Evolutionary conservation across 2,113 vertebrate genomes (phyloP).

Genomic region (Noctilio leporinus): DNA sequence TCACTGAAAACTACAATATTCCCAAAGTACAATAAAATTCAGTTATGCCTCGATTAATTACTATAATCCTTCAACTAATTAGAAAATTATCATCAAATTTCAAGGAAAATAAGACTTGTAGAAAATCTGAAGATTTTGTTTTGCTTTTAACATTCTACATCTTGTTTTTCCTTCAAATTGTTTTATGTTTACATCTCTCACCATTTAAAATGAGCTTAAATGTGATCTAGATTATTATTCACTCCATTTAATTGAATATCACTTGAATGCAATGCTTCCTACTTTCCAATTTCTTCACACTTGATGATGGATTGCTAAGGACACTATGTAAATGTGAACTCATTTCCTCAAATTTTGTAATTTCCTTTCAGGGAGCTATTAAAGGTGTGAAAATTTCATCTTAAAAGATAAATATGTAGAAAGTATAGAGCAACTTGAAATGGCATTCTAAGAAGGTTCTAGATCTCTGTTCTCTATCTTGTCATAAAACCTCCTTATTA

Average conservation of each 20-base stretch:
- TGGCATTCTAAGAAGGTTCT: background rate
- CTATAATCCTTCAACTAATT: background rate
- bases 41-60: background rate
- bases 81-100: background rate
- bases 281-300: conserved; percentile 39
- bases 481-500: background rate
- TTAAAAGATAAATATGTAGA: conserved; percentile 33
- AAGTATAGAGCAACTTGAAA: background rate
- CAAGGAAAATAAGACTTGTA: background rate
- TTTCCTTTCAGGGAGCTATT: conserved; percentile 15
- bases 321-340: conserved; percentile 6
- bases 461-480: background rate
- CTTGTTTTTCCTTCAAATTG: background rate
- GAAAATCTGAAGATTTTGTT: background rate
- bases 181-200: background rate
- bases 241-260: conserved; percentile 26
- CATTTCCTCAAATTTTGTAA: conserved; percentile 45
- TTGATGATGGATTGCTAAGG: background rate
- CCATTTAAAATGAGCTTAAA: conserved; percentile 18
- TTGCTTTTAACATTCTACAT: background rate
- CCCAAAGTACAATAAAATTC: background rate
- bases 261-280: background rate
- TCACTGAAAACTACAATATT: background rate
- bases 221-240: background rate
- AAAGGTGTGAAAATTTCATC: conserved; percentile 1